Conservation (phyloP, 2,113 vertebrate species). For the Cynopterus brachyotis region DNA sequence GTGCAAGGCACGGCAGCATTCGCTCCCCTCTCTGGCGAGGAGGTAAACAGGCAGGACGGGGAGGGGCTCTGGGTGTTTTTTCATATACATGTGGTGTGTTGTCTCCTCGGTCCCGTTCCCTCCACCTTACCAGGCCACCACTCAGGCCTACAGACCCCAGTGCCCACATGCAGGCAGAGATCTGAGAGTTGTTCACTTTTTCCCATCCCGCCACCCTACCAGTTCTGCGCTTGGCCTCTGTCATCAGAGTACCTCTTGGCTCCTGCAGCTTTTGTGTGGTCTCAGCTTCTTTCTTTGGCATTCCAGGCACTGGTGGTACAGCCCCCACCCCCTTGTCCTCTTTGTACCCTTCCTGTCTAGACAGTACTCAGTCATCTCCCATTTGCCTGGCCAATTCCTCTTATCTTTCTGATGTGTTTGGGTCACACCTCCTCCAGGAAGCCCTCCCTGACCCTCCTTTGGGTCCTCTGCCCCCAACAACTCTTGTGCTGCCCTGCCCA, state of each 20-base stretch:
- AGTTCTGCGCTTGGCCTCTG: not conserved
- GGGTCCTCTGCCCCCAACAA: too few species aligned
- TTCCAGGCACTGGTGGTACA: not conserved
- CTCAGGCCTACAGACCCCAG: not conserved
- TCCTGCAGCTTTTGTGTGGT: not conserved
- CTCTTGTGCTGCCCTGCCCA: not conserved
- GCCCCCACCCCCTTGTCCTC: not conserved
- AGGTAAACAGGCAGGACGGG: constrained; percentile 77
- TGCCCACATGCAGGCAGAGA: not conserved
- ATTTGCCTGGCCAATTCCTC: not conserved
- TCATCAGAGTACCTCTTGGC: not conserved
- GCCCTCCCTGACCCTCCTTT: not conserved
- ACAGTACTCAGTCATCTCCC: not conserved
- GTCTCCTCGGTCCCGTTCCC: not conserved
- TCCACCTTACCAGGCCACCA: not conserved
- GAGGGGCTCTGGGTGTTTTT: accelerated
- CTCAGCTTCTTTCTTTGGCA: not conserved
- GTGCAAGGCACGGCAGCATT: constrained; percentile 92
- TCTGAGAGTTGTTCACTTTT: not conserved
- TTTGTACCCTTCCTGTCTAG: not conserved
- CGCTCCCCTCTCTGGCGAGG: constrained; percentile 92
- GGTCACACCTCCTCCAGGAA: not conserved
- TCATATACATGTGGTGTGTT: not conserved
- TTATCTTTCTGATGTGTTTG: not conserved
- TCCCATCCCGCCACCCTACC: not conserved